These are phyloP conservation scores for Drosophila silvestris DNA, from an alignment of 2,888 invertebrate genomes.

Conservation along the genomic window DNA sequence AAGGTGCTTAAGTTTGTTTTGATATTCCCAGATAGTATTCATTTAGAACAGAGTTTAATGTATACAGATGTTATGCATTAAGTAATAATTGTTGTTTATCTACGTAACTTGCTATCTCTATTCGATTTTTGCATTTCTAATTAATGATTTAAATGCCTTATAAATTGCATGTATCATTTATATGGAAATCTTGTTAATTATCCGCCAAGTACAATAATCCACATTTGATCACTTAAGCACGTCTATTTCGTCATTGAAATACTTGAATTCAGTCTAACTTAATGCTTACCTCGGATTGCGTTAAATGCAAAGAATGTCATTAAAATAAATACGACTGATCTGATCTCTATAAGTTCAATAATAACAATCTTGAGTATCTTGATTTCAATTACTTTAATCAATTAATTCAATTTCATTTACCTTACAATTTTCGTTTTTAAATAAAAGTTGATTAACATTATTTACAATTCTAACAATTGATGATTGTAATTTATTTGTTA, in stretches of 20 bases:
- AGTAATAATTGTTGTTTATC: background rate
- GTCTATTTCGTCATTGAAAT: background rate
- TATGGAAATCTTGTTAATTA: background rate
- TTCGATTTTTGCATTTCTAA: background rate
- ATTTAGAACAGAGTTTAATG: background rate
- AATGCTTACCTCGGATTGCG: background rate
- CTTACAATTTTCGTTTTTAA: background rate
- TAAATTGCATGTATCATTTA: background rate
- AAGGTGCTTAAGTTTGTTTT: background rate
- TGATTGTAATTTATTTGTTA: background rate
- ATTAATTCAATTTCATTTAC: conserved; percentile 19
- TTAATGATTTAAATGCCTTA: background rate
- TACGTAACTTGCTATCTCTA: background rate
- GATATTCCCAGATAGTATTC: background rate
- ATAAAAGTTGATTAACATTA: conserved; percentile 18
- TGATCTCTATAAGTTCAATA: background rate
- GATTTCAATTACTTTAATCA: background rate
- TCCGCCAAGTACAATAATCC: background rate
- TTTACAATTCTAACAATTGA: background rate
- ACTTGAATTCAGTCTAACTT: background rate
- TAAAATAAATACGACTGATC: background rate
- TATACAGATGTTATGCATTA: background rate
- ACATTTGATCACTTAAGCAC: background rate
- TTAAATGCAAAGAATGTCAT: background rate
- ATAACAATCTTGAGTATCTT: background rate